These are phyloP conservation scores for Cyphomyrus discorhynchus DNA, from an alignment of 2,113 vertebrate genomes.

Conservation along the genomic window DNA sequence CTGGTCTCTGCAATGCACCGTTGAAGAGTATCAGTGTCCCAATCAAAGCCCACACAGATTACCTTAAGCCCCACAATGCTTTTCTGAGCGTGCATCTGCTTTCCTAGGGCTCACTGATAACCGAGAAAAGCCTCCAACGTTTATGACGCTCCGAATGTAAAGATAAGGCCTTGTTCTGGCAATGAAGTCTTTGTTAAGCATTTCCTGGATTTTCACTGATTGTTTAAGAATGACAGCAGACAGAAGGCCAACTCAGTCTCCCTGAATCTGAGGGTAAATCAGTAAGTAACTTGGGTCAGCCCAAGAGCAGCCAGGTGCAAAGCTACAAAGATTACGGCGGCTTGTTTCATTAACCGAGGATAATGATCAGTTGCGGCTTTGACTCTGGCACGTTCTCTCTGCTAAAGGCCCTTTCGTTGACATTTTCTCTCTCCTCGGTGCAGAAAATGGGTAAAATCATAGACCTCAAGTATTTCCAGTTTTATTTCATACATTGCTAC, in stretches of 20 bases:
- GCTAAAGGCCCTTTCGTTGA: background rate
- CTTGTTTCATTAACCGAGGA: background rate
- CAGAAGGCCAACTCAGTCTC: background rate
- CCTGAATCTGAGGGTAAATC: background rate
- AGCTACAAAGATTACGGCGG: background rate
- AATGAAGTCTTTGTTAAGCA: background rate
- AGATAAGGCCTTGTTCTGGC: background rate
- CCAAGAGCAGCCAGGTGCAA: background rate
- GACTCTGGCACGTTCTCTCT: background rate
- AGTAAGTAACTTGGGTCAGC: background rate
- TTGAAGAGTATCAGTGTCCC: slow-evolving; percentile 2
- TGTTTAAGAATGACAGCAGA: background rate
- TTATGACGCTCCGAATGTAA: background rate
- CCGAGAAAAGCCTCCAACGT: background rate
- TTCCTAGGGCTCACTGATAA: background rate
- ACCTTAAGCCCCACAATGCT: background rate
- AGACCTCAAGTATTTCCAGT: background rate
- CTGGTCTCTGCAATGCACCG: background rate
- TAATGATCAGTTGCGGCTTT: background rate
- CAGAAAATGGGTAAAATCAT: background rate
- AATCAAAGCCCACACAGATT: slow-evolving; percentile 4
- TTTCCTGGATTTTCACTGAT: background rate
- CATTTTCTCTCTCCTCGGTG: slow-evolving; percentile 1
- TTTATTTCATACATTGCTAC: background rate
- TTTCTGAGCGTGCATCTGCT: background rate